These are phyloP conservation scores for Mesitornis unicolor DNA, from an alignment of 2,113 vertebrate genomes.

Conservation along the genomic window DNA sequence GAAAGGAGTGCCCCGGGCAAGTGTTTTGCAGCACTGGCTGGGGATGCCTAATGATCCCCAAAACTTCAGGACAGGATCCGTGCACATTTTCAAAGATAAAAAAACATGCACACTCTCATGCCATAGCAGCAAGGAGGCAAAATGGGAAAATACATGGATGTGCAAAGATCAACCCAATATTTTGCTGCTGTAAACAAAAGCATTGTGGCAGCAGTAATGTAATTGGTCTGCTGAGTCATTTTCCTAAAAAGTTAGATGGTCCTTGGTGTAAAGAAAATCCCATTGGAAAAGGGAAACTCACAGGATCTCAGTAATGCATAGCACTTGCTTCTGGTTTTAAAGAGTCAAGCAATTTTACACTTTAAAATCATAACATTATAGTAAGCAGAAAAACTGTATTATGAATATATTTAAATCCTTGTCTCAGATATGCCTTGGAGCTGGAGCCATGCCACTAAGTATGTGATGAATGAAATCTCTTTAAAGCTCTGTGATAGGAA, in stretches of 20 bases:
- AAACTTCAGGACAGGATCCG: not conserved
- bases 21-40: not conserved
- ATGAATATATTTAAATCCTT: not conserved
- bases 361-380: not conserved
- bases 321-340: not conserved
- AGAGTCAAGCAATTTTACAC: not conserved
- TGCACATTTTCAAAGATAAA: not conserved
- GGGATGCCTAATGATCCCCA: not conserved
- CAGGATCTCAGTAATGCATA: not conserved
- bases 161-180: not conserved
- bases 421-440: not conserved
- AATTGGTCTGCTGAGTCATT: not conserved
- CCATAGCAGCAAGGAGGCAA: not conserved
- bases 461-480: not conserved
- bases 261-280: not conserved
- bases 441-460: not conserved
- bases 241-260: not conserved
- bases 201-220: not conserved
- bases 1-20: not conserved
- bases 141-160: not conserved
- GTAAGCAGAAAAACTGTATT: not conserved
- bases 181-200: not conserved
- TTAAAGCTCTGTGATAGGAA: not conserved
- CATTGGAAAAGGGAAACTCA: not conserved
- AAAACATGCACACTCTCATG: fast-evolving